phyloP scores from a whole-genome alignment of 2,888 invertebrate genomes.

The Drosophila ochracea region DNA sequence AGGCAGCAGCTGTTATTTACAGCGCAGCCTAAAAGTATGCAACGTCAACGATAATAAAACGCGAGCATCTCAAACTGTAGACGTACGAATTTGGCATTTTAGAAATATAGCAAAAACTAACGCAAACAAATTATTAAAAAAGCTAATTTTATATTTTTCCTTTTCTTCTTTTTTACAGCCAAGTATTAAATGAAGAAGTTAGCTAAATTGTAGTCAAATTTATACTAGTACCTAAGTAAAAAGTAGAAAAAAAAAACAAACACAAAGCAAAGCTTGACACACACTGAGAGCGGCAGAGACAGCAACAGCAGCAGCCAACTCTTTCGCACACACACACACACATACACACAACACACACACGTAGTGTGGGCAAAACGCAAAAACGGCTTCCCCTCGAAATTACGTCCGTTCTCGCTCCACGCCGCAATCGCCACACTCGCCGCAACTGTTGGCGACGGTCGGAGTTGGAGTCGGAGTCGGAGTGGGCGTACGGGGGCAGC shows the following conservation, averaged over 20 bases:
- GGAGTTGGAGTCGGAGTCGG: slow-evolving; percentile 15
- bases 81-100: not conserved
- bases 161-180: slow-evolving; percentile 27
- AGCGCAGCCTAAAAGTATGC: slow-evolving; percentile 63
- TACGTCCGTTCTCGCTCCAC: slow-evolving; percentile 72
- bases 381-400: slow-evolving; percentile 75
- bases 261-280: slow-evolving; percentile 3
- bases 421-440: slow-evolving; percentile 74
- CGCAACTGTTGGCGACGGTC: slow-evolving; percentile 65
- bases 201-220: slow-evolving; percentile 68
- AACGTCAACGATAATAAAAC: not conserved
- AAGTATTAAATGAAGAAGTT: slow-evolving; percentile 57
- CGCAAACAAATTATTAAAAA: not conserved
- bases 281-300: not conserved
- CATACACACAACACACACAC: not conserved
- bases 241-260: not conserved
- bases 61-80: not conserved
- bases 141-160: not conserved
- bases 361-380: slow-evolving; percentile 42
- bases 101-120: not conserved
- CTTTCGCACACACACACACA: slow-evolving; percentile 7
- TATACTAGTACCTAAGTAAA: slow-evolving; percentile 35
- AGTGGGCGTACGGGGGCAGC: slow-evolving; percentile 31
- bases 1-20: slow-evolving; percentile 6
- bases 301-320: slow-evolving; percentile 7